Evolutionary conservation across 1,140 invertebrate species (phyloP).

Genomic region (Tetramorium simillimum): DNA sequence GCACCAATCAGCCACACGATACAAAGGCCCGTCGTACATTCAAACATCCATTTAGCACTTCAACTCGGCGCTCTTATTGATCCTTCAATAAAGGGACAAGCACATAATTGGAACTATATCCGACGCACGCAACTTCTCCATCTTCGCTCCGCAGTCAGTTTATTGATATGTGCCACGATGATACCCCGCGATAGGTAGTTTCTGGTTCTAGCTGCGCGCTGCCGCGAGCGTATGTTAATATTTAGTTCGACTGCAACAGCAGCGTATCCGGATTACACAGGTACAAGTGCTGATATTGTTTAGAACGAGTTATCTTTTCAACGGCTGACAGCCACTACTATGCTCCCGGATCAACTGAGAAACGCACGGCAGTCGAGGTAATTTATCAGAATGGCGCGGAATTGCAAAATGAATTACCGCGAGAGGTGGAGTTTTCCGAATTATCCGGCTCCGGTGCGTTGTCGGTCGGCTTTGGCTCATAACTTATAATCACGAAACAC

Average conservation of each 20-base stretch:
- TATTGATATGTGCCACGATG: not conserved
- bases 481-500: not conserved
- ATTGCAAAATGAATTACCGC: constrained; percentile 11
- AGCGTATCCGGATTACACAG: not conserved
- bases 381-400: constrained; percentile 25
- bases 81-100: not conserved
- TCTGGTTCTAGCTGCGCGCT: not conserved
- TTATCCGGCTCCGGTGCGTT: not conserved
- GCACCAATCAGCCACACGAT: not conserved
- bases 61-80: not conserved
- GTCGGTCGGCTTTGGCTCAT: not conserved
- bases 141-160: not conserved
- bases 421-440: not conserved
- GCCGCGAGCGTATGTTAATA: not conserved
- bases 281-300: not conserved
- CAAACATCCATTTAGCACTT: not conserved
- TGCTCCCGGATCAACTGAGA: not conserved
- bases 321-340: not conserved
- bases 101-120: not conserved
- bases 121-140: not conserved
- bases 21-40: constrained; percentile 3
- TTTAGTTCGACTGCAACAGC: not conserved
- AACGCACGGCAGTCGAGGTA: not conserved
- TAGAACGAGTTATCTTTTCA: not conserved
- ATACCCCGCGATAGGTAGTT: not conserved